Evolutionary conservation across 2,113 vertebrate species (phyloP).

Genomic region (Capreolus pygargus): DNA sequence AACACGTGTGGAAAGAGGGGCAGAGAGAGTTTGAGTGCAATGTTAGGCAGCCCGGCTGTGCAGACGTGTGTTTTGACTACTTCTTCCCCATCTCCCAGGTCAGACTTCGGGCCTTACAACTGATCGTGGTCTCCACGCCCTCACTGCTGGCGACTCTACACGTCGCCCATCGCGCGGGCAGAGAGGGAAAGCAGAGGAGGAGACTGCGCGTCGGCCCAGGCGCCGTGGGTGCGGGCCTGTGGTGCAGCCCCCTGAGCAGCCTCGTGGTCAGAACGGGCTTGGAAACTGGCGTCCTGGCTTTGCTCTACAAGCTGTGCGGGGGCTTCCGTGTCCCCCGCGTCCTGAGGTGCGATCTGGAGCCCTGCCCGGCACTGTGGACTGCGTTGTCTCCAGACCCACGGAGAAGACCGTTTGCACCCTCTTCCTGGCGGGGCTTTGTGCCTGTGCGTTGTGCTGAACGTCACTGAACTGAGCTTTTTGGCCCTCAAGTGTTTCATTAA

Average conservation of each 20-base stretch:
- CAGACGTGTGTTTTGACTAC: conserved; percentile 91
- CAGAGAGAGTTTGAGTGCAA: conserved; percentile 90
- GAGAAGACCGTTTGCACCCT: conserved; percentile 91
- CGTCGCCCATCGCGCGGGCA: conserved; percentile 85
- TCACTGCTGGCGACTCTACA: conserved; percentile 91
- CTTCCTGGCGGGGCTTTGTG: conserved; percentile 88
- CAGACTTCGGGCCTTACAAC: conserved; percentile 91
- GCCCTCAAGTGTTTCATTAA: conserved; percentile 83
- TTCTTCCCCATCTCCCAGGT: conserved; percentile 92
- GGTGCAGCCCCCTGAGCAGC: conserved; percentile 87
- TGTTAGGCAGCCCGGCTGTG: conserved; percentile 89
- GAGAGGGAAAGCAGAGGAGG: conserved; percentile 81
- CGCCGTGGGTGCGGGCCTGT: conserved; percentile 86
- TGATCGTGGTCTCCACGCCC: conserved; percentile 91
- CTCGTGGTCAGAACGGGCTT: conserved; percentile 86
- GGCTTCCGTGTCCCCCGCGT: conserved; percentile 86
- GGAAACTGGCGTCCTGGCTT: conserved; percentile 86
- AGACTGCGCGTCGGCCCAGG: conserved; percentile 83
- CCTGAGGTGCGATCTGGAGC: conserved; percentile 83
- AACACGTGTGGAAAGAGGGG: conserved; percentile 92
- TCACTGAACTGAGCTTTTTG: conserved; percentile 88
- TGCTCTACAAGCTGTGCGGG: conserved; percentile 88
- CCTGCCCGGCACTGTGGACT: conserved; percentile 89
- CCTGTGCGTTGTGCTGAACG: conserved; percentile 86
- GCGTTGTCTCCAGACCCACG: conserved; percentile 86